These are phyloP conservation scores for Amphipyra berbera DNA, from an alignment of 2,888 invertebrate genomes.

Conservation along the genomic window DNA sequence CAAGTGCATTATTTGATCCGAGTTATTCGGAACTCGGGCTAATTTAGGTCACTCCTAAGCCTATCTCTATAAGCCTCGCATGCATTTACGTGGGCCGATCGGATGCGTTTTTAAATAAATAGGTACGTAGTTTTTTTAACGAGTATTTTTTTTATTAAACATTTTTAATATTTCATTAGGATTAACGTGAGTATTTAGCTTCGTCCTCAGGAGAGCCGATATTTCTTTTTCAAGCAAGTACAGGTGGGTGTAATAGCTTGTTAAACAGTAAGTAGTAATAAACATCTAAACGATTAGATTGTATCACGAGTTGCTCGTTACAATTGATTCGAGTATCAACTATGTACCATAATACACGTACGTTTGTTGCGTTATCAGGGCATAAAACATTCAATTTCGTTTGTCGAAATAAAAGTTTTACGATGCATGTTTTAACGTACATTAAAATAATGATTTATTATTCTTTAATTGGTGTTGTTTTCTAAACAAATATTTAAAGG, in stretches of 20 bases:
- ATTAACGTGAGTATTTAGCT: no score
- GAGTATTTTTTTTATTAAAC: no score
- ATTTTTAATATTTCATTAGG: no score
- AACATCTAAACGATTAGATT: conserved; percentile 45
- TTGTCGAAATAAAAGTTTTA: background rate
- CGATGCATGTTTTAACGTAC: background rate
- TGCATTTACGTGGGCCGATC: no score
- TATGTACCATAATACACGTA: conserved; percentile 9
- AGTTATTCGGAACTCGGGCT: background rate
- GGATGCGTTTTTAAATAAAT: background rate
- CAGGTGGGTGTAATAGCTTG: conserved; percentile 8
- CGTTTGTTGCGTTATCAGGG: conserved; percentile 24
- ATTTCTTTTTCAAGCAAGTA: background rate
- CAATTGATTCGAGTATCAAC: conserved; percentile 50
- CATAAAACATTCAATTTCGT: conserved; percentile 16
- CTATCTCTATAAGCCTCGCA: no score
- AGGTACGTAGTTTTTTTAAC: no score
- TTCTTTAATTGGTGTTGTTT: no score
- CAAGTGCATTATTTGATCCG: conserved; percentile 1
- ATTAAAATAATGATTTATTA: no score
- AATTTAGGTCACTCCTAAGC: no score
- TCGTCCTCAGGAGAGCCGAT: background rate
- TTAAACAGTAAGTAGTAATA: conserved; percentile 19
- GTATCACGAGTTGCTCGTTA: conserved; percentile 43
- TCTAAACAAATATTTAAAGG: no score